These are phyloP conservation scores for Montipora capitata DNA, from an alignment of 92 coral and sea anemone species.

Conservation along the genomic window DNA sequence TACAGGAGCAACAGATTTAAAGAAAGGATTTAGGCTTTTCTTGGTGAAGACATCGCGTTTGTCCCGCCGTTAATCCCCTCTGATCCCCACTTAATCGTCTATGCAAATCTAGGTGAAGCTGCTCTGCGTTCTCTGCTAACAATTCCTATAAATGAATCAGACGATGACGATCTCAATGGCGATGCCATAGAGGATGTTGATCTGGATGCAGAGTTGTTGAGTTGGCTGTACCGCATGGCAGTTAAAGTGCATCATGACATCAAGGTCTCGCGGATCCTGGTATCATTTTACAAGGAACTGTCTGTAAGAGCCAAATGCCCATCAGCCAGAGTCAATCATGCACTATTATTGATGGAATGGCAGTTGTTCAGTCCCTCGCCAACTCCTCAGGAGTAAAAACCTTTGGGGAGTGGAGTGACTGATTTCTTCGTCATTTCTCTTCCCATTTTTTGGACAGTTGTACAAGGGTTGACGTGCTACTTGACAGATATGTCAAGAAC, in stretches of 20 bases:
- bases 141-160: neutral
- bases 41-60: too few species aligned
- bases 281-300: slow-evolving; percentile 52
- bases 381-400: slow-evolving; percentile 69
- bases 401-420: slow-evolving; percentile 80
- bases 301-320: neutral
- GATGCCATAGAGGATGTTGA: slow-evolving; percentile 62
- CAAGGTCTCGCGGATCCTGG: slow-evolving; percentile 59
- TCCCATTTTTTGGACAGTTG: neutral
- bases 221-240: slow-evolving; percentile 69
- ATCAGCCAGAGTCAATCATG: neutral
- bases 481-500: neutral
- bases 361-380: slow-evolving; percentile 46
- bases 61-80: too few species aligned
- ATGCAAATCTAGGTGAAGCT: too few species aligned
- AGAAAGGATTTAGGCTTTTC: too few species aligned
- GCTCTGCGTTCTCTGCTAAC: neutral
- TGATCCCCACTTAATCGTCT: too few species aligned
- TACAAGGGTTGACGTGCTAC: neutral
- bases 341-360: neutral
- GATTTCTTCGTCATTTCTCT: slow-evolving; percentile 37
- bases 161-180: slow-evolving; percentile 1
- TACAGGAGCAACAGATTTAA: too few species aligned
- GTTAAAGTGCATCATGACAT: slow-evolving; percentile 64
- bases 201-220: slow-evolving; percentile 13